A percentile compares a stretch with the other conserved stretches of the same genome.
Evolutionary conservation across 2,888 invertebrate genomes (phyloP).

Genomic region (Tenthredo livida): DNA sequence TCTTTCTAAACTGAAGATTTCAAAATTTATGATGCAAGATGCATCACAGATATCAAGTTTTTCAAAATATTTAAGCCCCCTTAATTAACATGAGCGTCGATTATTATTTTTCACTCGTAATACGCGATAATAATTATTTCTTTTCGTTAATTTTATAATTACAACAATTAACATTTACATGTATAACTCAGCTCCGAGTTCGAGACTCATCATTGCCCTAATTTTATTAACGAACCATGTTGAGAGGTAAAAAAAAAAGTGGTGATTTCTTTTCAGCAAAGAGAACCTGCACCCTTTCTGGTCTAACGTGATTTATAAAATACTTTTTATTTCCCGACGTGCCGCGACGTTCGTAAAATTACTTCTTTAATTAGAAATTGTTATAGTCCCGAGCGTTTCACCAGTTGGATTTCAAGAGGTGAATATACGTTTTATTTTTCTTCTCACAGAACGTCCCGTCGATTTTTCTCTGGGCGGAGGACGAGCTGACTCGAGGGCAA

Average conservation of each 20-base stretch:
- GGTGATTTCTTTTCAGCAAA: conserved; percentile 22
- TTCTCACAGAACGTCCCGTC: conserved; percentile 72
- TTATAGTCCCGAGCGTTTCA: neutral
- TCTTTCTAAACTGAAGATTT: too few relatives aligned
- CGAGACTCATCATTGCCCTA: neutral
- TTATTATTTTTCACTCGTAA: too few relatives aligned
- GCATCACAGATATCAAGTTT: too few relatives aligned
- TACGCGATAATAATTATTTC: too few relatives aligned
- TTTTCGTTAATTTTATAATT: too few relatives aligned
- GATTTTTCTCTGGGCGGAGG: conserved; percentile 73
- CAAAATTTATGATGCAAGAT: too few relatives aligned
- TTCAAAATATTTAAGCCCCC: too few relatives aligned
- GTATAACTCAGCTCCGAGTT: neutral
- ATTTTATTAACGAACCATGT: neutral
- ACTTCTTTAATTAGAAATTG: conserved; percentile 36
- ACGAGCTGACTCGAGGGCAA: conserved; percentile 73
- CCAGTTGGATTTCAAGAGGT: neutral
- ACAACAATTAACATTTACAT: neutral
- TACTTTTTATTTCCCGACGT: conserved; percentile 13
- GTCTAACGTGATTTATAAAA: neutral
- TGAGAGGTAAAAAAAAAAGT: neutral
- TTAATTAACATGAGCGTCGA: too few relatives aligned
- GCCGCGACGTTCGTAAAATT: neutral
- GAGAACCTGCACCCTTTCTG: neutral
- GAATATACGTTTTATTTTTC: neutral